These are phyloP conservation scores for Epizoanthus fatuus DNA, from an alignment of 92 coral and sea anemone genomes.

Conservation along the genomic window DNA sequence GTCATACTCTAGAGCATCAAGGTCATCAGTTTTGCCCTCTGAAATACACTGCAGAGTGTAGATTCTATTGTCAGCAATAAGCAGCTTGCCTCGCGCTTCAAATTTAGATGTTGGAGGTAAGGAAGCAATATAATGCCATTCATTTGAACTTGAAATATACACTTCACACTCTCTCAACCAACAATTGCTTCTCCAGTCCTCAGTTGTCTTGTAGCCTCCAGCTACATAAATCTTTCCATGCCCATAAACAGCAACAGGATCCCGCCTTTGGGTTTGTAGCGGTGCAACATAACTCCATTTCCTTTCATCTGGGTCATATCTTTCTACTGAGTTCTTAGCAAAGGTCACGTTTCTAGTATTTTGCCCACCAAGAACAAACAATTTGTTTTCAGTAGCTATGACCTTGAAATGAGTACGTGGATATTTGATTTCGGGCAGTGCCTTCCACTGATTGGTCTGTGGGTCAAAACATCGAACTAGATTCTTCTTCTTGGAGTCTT, in stretches of 20 bases:
- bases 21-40: background rate
- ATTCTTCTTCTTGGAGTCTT: background rate
- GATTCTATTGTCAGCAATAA: background rate
- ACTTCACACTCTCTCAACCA: conserved; percentile 57
- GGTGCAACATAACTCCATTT: conserved; percentile 65
- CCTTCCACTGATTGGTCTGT: conserved; percentile 49
- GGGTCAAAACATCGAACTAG: conserved; percentile 75
- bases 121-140: conserved; percentile 47
- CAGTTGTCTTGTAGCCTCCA: conserved; percentile 64
- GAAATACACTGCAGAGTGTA: background rate
- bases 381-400: conserved; percentile 42
- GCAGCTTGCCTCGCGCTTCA: background rate
- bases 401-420: conserved; percentile 64
- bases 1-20: background rate
- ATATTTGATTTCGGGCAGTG: conserved; percentile 51
- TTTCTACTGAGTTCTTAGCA: conserved; percentile 51
- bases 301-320: conserved; percentile 50
- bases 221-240: conserved; percentile 64
- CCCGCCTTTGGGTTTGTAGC: conserved; percentile 58
- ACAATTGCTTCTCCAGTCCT: conserved; percentile 25
- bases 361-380: conserved; percentile 76
- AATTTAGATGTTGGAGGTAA: background rate
- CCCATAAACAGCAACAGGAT: conserved; percentile 55
- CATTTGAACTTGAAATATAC: conserved; percentile 37
- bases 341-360: background rate